Conservation (phyloP, 2,797 vertebrate species). For the Dendrocincla tyrannina region DNA sequence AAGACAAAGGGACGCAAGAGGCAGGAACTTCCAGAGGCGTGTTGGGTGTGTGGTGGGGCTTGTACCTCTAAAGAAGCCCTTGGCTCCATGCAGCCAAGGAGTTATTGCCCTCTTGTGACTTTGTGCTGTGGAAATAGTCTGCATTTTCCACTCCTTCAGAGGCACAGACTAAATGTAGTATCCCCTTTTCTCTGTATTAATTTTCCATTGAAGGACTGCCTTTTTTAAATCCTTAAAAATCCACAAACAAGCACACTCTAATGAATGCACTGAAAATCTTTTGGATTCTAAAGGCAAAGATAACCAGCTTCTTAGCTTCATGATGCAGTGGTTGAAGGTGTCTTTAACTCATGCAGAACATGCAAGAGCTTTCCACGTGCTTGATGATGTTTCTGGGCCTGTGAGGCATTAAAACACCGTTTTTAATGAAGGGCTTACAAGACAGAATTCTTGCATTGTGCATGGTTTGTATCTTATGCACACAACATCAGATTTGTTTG, state of each 20-base stretch:
- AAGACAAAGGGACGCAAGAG: neutral
- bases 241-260: neutral
- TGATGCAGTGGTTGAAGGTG: neutral
- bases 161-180: neutral
- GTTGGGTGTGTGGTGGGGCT: rapidly evolving
- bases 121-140: neutral
- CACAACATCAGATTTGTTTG: neutral
- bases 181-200: neutral
- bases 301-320: neutral
- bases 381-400: neutral
- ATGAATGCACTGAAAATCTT: neutral
- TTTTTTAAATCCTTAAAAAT: neutral
- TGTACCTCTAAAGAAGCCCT: rapidly evolving
- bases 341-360: neutral
- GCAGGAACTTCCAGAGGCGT: neutral
- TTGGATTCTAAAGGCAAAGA: neutral
- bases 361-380: neutral
- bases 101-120: neutral
- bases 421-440: neutral
- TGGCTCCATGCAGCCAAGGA: rapidly evolving
- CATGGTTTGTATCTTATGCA: neutral
- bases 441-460: neutral
- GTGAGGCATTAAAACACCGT: neutral
- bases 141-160: neutral
- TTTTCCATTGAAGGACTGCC: neutral